Conservation (phyloP, 2,797 vertebrate species). For the Tolypeutes matacus region DNA sequence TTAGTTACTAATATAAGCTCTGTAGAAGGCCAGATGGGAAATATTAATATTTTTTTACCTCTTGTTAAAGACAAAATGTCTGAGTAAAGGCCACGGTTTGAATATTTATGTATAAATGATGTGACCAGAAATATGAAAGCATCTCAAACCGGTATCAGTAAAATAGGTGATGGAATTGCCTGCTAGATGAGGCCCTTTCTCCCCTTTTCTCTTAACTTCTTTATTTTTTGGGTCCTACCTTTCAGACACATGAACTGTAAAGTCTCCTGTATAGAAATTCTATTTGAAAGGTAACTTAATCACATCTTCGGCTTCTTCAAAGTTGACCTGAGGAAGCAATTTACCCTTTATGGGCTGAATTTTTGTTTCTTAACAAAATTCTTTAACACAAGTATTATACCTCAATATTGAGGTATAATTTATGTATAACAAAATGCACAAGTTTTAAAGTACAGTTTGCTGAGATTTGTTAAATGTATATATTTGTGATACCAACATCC, state of each 20-base stretch:
- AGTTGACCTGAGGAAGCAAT: not conserved
- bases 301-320: not conserved
- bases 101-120: not conserved
- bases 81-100: not conserved
- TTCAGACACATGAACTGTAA: not conserved
- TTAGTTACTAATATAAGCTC: not conserved
- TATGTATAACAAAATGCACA: not conserved
- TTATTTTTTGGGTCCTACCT: not conserved
- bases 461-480: not conserved
- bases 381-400: not conserved
- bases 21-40: not conserved
- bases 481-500: not conserved
- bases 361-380: slow-evolving; percentile 6
- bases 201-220: not conserved
- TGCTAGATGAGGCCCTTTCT: not conserved
- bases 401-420: not conserved
- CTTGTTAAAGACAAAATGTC: not conserved
- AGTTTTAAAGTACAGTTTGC: not conserved
- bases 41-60: not conserved
- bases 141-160: not conserved
- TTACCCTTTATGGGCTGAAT: not conserved
- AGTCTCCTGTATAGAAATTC: not conserved
- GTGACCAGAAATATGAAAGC: not conserved
- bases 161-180: not conserved
- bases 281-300: not conserved